Evolutionary conservation across 2,113 vertebrate genomes (phyloP).

Genomic region (Tenrec ecaudatus): DNA sequence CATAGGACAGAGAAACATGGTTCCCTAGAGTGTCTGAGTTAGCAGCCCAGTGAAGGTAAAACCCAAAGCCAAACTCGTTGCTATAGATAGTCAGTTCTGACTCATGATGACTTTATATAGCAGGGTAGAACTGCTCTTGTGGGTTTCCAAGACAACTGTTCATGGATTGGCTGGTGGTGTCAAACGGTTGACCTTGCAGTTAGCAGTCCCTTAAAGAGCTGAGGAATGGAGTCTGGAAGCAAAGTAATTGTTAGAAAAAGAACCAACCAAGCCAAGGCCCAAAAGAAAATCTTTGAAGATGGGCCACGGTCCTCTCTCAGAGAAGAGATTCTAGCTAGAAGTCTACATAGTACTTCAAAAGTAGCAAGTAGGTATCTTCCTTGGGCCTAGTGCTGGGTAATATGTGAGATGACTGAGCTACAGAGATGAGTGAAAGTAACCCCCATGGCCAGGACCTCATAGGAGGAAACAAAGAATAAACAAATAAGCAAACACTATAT

Average conservation of each 20-base stretch:
- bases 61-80: too few relatives aligned
- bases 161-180: too few relatives aligned
- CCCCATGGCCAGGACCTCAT: not conserved
- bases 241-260: conserved; percentile 20
- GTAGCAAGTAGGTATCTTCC: not conserved
- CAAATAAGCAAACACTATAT: not conserved
- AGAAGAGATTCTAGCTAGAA: not conserved
- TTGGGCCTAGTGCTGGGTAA: not conserved
- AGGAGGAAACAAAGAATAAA: conserved; percentile 8
- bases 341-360: not conserved
- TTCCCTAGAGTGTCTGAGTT: too few relatives aligned
- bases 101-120: too few relatives aligned
- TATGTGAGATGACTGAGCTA: not conserved
- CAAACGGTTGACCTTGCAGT: too few relatives aligned
- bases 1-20: too few relatives aligned
- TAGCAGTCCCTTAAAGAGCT: conserved; percentile 9
- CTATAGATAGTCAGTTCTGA: too few relatives aligned
- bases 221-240: conserved; percentile 41
- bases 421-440: not conserved
- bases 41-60: too few relatives aligned
- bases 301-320: not conserved
- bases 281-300: not conserved
- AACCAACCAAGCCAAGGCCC: not conserved
- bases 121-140: too few relatives aligned
- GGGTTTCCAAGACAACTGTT: too few relatives aligned